Evolutionary conservation across 2,888 invertebrate species (phyloP).

Genomic region (Sinodicranocentrus sp.): DNA sequence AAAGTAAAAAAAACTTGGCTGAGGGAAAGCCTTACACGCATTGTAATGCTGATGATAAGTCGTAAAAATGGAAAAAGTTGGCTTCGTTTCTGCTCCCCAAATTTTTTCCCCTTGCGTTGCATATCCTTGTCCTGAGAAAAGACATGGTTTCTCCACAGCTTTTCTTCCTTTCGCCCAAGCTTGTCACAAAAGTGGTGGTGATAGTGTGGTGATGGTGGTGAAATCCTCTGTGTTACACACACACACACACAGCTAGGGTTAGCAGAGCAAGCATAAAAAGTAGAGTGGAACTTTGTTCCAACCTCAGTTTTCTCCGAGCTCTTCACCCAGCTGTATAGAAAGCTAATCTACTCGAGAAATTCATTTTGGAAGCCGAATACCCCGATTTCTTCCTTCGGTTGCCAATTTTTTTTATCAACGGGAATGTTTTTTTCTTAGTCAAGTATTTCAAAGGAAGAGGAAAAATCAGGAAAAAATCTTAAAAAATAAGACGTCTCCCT

Average conservation of each 20-base stretch:
- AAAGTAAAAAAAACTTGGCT: slow-evolving; percentile 12
- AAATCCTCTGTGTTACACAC: slow-evolving; percentile 12
- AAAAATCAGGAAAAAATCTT: not conserved
- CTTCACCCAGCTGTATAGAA: slow-evolving; percentile 17
- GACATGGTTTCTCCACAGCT: not conserved
- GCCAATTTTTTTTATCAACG: slow-evolving; percentile 19
- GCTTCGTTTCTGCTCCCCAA: not conserved
- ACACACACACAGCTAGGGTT: not conserved
- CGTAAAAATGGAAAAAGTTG: slow-evolving; percentile 28
- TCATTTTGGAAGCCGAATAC: no score
- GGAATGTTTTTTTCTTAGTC: not conserved
- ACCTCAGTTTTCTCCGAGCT: slow-evolving; percentile 47
- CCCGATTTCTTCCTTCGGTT: not conserved
- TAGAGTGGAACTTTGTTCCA: not conserved
- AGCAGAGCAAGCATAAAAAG: no score
- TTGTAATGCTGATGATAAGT: slow-evolving; percentile 27
- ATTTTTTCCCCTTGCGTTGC: not conserved
- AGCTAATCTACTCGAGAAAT: not conserved
- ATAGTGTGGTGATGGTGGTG: slow-evolving; percentile 32
- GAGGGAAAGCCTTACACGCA: not conserved
- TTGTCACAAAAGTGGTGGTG: slow-evolving; percentile 21
- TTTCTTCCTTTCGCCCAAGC: not conserved
- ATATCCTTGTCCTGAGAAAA: not conserved
- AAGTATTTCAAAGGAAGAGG: no score
- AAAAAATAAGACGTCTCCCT: not conserved